Conservation (phyloP, 1,140 invertebrate genomes). For the Harlomillsia oculata region DNA sequence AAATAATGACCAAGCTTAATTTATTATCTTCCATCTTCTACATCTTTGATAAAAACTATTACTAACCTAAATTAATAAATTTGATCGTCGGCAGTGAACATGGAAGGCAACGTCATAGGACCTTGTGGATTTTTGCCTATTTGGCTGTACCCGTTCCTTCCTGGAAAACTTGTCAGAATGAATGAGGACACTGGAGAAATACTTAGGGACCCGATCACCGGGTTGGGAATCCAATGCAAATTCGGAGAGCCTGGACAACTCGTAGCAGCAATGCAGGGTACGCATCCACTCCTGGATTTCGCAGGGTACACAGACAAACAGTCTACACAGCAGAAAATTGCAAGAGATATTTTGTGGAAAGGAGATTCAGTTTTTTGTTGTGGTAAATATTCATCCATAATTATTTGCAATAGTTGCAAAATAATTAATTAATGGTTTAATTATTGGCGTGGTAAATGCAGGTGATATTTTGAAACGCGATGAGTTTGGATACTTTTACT, state of each 20-base stretch:
- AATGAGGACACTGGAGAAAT: constrained; percentile 73
- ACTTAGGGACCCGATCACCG: constrained; percentile 54
- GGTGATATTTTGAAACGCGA: constrained; percentile 55
- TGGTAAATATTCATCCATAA: constrained; percentile 1
- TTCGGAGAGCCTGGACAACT: constrained; percentile 72
- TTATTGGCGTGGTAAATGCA: constrained; percentile 36
- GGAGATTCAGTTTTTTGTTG: constrained; percentile 54
- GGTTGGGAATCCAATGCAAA: constrained; percentile 70
- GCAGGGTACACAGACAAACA: constrained; percentile 77
- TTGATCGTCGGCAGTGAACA: constrained; percentile 64
- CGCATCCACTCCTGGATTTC: constrained; percentile 67
- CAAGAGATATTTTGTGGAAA: constrained; percentile 72
- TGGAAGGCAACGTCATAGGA: constrained; percentile 77
- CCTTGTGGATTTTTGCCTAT: constrained; percentile 90
- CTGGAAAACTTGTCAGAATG: constrained; percentile 80
- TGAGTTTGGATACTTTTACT: constrained; percentile 53
- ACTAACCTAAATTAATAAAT: constrained; percentile 67
- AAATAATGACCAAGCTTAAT: too few relatives aligned
- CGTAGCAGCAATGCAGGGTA: constrained; percentile 84
- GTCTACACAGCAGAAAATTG: constrained; percentile 86
- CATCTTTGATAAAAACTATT: constrained; percentile 71
- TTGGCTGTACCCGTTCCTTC: constrained; percentile 67
- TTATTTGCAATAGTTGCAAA: neutral
- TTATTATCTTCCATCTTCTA: too few relatives aligned
- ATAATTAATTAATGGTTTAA: constrained; percentile 1